Base-by-base conservation (phyloP, 2,888 invertebrate genomes). In the Sycophila texana region DNA sequence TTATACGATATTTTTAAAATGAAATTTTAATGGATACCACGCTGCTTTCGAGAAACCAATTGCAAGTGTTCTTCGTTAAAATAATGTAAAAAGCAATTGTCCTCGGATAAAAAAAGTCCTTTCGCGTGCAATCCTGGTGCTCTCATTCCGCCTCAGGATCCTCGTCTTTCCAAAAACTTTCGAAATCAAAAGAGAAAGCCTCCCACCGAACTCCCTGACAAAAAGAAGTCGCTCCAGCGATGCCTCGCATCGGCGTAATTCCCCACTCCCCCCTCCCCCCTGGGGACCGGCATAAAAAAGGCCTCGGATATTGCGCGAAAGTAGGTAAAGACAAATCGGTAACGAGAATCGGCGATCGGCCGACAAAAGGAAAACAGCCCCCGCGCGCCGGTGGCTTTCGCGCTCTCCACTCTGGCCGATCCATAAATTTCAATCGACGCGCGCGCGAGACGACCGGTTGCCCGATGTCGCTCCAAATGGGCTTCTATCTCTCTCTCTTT, bases 271-370 rank as follows among this genome's bases (percentile, higher is more conserved):
- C 39, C 39, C 39, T 1, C 39, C 39, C 39, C 39, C 10, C 10
- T 39, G 39, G 7, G 39, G 39, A 18, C 55, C 26, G 55, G n/a
- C 30, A 68, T 39, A 55, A 68, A 68, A 68, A 55, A 12, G 26
- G 60, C 22, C 18, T 12, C 58, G 47, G 71, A 60, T 39, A 39
- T 63, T 18, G n/a, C 71, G 70, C 79, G 79, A 79, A 79, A 79
- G 79, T 79, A 79, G 79, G 79, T 79, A 79, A 75, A 67, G 79
- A 74, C 79, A 72, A 79, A 79, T 79, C 79, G 79, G 79, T 79
- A 79, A 67, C 58, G 60, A 74, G 71, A 70, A 75, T 75, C 65
- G 79, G 47, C 73, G 55, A 67, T 68, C 60, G 60, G 16, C 26
- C 30, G 55, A 51, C 51, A 63, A 55, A 58, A 68, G 39, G 18